Base-by-base conservation (phyloP, 2,888 invertebrate species). In the Cryptocephalus moraei region DNA sequence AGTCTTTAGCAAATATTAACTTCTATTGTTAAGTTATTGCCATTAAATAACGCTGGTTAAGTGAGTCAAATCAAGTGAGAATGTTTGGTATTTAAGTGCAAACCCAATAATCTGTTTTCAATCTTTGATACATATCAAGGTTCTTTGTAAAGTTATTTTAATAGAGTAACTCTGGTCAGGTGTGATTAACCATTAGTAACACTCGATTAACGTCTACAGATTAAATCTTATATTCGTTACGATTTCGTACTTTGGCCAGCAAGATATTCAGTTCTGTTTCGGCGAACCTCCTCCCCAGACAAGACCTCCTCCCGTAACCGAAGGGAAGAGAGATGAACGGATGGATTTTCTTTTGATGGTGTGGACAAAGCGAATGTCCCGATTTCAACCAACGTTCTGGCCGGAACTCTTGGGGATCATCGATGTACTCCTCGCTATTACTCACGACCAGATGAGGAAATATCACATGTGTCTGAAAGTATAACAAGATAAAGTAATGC, bases 381-480 rank as follows among this genome's bases (percentile, higher is more conserved):
- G 53, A 45, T 61, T 87, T 79, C 43, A 89, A 62, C 90, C 90
- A 91, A 54, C 90, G 74, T 65, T 88, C 87, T 1, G 90, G 89
- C 40, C 81, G 66, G 64, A 84, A 89, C 49, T 74, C 72, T 44
- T 80, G 71, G 8, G 88, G 86, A 43, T 83, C 76, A 2, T 80
- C 75, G 59, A 89, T 84, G 67, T 87, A 86, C 60, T 80, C 74
- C 48, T 80, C 78, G 58, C 79, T 79, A 65, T 86, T 82, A 45
- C 86, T 84, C 55, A 88, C 77, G 14, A 86, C 80, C 67, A 86
- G 80, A 67, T 87, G 86, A 45, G 86, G 86, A 61, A 88, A 82
- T 55, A 88, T 84, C 33, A 88, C 77, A 68, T 86, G 83, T 0
- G 86, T 84, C 88, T 88, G 73, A 39, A 76, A 72, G 39, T 10